Base-by-base conservation (phyloP, 1,140 invertebrate species). In the Pseudobourletiella spinata region DNA sequence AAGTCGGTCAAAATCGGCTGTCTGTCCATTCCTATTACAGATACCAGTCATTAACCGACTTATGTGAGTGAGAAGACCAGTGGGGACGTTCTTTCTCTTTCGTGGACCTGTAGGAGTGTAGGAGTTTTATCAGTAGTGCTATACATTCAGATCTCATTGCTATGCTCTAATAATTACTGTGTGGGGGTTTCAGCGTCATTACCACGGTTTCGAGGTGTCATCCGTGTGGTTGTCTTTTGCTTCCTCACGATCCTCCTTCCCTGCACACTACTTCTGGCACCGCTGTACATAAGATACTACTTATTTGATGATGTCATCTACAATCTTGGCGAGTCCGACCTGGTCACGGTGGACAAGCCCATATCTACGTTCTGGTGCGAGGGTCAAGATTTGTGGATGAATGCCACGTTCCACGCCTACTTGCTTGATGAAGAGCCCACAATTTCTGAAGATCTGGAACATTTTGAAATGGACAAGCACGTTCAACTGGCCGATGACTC, bases 401-500 rank as follows among this genome's bases (percentile, higher is more conserved):
- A 88, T 72, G 70, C 68, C 2, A 78, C 78, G 50, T 91, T 91
- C 68, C 88, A 87, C 79, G 88, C 88, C 28, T 91, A 88, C 75
- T 85, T 90, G 79, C 78, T 89, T 73, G 75, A 79, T 59, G 80
- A 83, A 8, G 79, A 76, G 66, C 88, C 87, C 18, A 79, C 83
- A 76, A 76, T 85, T 29, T 83, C 84, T 22, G 77, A 79, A 6
- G 82, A 81, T 63, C 81, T 80, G 35, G 88, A 87, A 75, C 86
- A 86, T 71, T 84, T 89, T 67, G 77, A 82, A 63, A 76, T 91
- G 70, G 85, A 84, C 70, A 89, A 90, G 72, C 86, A 86, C 44
- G 87, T 91, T 84, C 82, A 76, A 11, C 74, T 91, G 65, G 86
- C 86, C 1, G 88, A 91, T 75, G 88, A 91, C 71, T 87, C 87